Evolutionary conservation across 1,140 invertebrate genomes (phyloP), one percentile per base, ranked within the genome.

Genomic region (Reticulitermes speratus): DNA sequence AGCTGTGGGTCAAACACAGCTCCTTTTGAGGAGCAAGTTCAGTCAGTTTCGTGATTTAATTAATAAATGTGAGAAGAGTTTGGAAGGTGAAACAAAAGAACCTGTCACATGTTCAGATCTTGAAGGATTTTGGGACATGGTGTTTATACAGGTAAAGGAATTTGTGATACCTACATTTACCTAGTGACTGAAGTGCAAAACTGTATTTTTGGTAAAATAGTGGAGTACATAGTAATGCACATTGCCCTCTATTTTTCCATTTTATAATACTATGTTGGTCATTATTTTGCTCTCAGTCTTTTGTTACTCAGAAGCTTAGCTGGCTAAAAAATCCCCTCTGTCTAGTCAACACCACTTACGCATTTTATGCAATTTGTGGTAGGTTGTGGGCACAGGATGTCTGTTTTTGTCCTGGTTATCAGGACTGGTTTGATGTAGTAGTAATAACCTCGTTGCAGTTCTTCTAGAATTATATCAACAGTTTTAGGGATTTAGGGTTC

Each of bases 91-190:
- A 88, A 91, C 91, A 25, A 90, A 90, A 12, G 94, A 93, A 38
- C 90, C 92, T 44, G 93, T 95, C 2, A 93, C 92, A 0, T 93
- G 92, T 69, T 90, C 91, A 82, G 95, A 96, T 91, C 90, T 96
- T 0, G 94, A 96, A 90, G 95, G 95, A 7, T 96, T 96, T 90
- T 96, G 95, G 95, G 95, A 96, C 81, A 95, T 95, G 94, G 91
- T 95, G 14, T 93, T 93, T 82, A 93, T 94, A 87, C 95, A 96
- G 88, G 91, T 95, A 85, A 86, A 84, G 9, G 84, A 48, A 86
- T 44, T 44, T 44, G 2, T 59, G 52, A 83, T 55, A 83, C 55
- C 55, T 84, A 83, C 21, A 21, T 44, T 65, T 14, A 8, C 59
- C 25, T 65, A 8, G 21, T 65, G 8, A 25, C 16, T 38, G 38